Conservation (phyloP, 2,797 vertebrate genomes). For the Chloroceryle amazona region DNA sequence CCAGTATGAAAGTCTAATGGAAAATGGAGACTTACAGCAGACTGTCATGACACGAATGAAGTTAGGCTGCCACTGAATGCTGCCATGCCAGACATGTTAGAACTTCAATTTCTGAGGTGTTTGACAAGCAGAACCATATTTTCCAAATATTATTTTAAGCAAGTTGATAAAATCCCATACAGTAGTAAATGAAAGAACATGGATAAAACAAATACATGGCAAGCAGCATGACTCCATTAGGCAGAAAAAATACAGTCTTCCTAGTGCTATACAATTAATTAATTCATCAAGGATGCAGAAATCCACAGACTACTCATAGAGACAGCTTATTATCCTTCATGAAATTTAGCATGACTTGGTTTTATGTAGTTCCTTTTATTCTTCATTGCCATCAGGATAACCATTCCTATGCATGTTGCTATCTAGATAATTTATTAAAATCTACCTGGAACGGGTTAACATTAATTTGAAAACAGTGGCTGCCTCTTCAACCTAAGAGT, state of each 20-base stretch:
- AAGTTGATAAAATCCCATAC: background rate
- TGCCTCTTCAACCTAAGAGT: background rate
- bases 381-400: background rate
- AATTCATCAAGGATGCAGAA: background rate
- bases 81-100: too few species aligned
- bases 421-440: background rate
- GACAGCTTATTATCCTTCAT: background rate
- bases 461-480: background rate
- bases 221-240: background rate
- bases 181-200: background rate
- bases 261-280: background rate
- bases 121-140: background rate
- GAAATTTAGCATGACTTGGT: background rate
- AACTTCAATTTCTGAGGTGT: background rate
- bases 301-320: background rate
- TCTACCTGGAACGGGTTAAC: background rate
- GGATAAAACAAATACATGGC: background rate
- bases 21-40: too few species aligned
- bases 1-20: too few species aligned
- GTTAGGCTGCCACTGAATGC: too few species aligned
- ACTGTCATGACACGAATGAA: too few species aligned
- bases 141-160: background rate
- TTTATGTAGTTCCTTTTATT: background rate
- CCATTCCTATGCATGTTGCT: background rate
- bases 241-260: background rate